Evolutionary conservation across 2,113 vertebrate species (phyloP), one percentile per base, ranked within the genome.

Genomic region (Shinisaurus crocodilurus): DNA sequence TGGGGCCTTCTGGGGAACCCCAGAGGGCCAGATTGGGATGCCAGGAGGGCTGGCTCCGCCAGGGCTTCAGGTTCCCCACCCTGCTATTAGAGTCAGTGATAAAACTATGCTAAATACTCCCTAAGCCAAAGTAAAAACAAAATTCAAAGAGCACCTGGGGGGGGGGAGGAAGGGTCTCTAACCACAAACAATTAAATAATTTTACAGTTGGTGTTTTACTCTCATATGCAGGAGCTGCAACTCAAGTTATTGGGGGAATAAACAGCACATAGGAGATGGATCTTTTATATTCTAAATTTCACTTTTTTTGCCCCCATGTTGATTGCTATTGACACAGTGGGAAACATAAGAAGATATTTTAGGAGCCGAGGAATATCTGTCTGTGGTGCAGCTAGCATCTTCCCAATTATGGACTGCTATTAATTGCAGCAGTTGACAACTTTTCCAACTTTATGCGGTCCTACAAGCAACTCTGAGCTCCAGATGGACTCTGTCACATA

Each of bases 281-380:
- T 27, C 6, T 90, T 70, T 80, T 40, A 81, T 45, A 1, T 45
- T 63, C 57, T 70, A 75, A 90, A 91, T 77, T 67, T 34, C 69
- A 90, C 88, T 95, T n/a, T n/a, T n/a, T n/a, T 95, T 93, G 89
- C 81, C 87, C 60, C 84, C 69, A 82, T 57, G 88, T 92, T 57
- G 89, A 92, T 93, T 92, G 87, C 76, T 80, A 90, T 65, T 77
- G 75, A 90, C 87, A 83, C 12, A 43, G 10, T 34, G 54, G 6
- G 54, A 54, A 60, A 83, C 27, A 50, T 34, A 90, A 89, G 50
- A 87, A 63, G 90, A 37, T 10, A 12, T 57, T 45, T 0, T 37
- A 16, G 92, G 86, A 91, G 82, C 27, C 50, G 15, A 12, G 75
- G 18, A 87, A 54, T 69, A 69, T 77, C 83, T 69, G 83, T 65